A percentile compares a stretch with the other conserved stretches of the same genome.
phyloP scores from a whole-genome alignment of 2,113 vertebrate genomes.

The Bucco capensis region DNA sequence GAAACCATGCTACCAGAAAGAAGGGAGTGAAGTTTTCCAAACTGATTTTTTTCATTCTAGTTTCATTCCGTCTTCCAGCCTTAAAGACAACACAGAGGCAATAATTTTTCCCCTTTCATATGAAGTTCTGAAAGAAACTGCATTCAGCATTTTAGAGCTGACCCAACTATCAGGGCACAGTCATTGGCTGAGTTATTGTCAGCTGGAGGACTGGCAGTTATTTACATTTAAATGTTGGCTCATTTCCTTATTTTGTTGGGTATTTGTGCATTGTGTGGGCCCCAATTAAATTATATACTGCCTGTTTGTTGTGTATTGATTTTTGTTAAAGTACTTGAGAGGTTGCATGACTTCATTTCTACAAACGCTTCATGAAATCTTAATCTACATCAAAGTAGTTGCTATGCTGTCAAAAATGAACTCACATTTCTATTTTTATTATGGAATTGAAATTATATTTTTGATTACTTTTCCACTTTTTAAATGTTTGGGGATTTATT shows the following conservation, averaged over 20 bases:
- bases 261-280: background rate
- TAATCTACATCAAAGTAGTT: background rate
- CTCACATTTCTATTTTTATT: background rate
- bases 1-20: background rate
- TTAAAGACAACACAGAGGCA: background rate
- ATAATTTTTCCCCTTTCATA: background rate
- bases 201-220: background rate
- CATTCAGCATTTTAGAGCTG: background rate
- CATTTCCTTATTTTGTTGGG: background rate
- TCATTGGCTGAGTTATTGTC: background rate
- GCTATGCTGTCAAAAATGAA: background rate
- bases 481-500: background rate
- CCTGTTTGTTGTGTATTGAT: background rate
- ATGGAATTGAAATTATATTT: background rate
- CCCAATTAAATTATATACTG: background rate
- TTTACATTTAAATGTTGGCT: background rate
- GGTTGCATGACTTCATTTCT: background rate
- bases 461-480: background rate
- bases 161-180: rapidly evolving
- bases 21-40: background rate
- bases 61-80: background rate
- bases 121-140: background rate
- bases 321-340: conserved; percentile 16
- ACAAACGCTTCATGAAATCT: conserved; percentile 29
- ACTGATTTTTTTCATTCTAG: background rate